Conservation (phyloP, 2,113 vertebrate species). For the Hylia prasina region DNA sequence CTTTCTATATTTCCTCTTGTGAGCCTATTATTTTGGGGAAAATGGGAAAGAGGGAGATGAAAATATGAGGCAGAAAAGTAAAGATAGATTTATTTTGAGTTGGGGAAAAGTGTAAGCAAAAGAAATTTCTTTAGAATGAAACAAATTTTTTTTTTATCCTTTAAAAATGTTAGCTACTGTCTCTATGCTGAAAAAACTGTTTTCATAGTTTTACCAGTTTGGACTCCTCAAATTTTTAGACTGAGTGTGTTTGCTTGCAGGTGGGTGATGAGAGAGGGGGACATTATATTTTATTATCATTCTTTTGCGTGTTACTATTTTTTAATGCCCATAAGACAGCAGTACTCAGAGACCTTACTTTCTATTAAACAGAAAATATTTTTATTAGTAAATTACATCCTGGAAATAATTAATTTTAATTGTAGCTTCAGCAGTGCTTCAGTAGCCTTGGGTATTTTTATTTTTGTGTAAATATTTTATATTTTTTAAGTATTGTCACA, state of each 20-base stretch:
- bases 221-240: neutral
- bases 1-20: neutral
- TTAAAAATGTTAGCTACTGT: neutral
- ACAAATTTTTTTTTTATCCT: neutral
- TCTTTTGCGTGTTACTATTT: neutral
- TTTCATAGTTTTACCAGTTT: neutral
- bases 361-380: neutral
- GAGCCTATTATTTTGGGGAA: neutral
- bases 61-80: neutral
- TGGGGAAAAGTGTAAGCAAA: neutral
- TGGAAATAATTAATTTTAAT: neutral
- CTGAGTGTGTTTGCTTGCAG: neutral
- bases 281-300: neutral
- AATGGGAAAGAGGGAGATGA: neutral
- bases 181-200: neutral
- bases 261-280: neutral
- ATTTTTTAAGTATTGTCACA: neutral
- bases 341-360: neutral
- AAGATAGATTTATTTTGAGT: neutral
- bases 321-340: neutral
- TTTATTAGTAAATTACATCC: neutral
- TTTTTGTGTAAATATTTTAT: neutral
- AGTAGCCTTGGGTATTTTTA: neutral
- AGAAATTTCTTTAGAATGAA: neutral
- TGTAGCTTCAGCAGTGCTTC: neutral